Conservation (phyloP, 2,113 vertebrate genomes). For the Cnemophilus loriae region DNA sequence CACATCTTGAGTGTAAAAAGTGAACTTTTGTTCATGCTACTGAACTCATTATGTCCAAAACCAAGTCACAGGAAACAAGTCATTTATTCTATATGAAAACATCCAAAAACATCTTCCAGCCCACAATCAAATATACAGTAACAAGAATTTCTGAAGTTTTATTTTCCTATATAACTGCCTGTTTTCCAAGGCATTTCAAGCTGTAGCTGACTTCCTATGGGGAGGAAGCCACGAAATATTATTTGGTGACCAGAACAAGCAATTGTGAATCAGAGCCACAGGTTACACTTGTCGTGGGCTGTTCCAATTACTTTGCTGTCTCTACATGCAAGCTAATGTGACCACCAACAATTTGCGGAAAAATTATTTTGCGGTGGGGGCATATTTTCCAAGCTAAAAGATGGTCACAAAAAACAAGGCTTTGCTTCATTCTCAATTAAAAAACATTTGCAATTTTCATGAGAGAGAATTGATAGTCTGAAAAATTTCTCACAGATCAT, state of each 20-base stretch:
- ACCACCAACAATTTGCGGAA: background rate
- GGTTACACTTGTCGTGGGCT: background rate
- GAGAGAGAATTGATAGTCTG: background rate
- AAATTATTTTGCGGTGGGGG: background rate
- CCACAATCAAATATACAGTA: background rate
- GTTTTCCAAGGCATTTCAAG: background rate
- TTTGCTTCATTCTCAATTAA: background rate
- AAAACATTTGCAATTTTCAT: background rate
- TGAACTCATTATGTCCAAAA: background rate
- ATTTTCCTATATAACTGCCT: background rate
- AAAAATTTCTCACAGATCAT: background rate
- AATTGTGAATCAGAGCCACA: background rate
- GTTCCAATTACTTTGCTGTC: background rate
- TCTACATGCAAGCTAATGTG: background rate
- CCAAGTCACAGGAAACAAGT: background rate
- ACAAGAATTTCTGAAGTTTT: background rate
- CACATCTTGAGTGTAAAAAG: background rate
- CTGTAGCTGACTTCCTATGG: background rate
- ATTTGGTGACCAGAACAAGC: background rate
- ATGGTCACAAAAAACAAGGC: background rate
- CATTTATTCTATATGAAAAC: background rate
- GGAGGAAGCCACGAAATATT: background rate
- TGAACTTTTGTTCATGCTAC: background rate
- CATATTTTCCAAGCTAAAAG: background rate
- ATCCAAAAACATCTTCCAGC: background rate